phyloP scores from a whole-genome alignment of 2,888 invertebrate species.

The Agyllia agylla region DNA sequence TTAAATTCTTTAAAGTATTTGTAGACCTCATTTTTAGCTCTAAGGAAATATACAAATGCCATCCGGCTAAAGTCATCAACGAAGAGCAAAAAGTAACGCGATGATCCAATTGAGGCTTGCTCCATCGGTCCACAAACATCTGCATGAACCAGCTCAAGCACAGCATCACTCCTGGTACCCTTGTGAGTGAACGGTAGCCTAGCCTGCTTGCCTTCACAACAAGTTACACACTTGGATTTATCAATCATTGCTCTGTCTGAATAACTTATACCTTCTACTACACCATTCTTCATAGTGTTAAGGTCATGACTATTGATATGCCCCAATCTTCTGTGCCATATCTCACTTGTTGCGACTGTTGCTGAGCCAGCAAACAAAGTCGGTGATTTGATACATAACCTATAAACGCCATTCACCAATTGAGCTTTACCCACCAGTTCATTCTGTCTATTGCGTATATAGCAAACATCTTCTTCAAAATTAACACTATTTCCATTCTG shows the following conservation, averaged over 20 bases:
- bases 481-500: not conserved
- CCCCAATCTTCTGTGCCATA: not conserved
- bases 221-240: too few species aligned
- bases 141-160: slow-evolving; percentile 29
- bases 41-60: slow-evolving; percentile 38
- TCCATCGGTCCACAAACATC: slow-evolving; percentile 11
- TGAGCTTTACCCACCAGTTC: not conserved
- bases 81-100: slow-evolving; percentile 46
- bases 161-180: not conserved
- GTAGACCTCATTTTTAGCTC: slow-evolving; percentile 1
- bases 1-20: slow-evolving; percentile 4
- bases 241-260: not conserved
- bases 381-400: not conserved
- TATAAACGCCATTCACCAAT: not conserved
- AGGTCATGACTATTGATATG: not conserved
- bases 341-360: not conserved
- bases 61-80: slow-evolving; percentile 61
- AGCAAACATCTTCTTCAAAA: not conserved
- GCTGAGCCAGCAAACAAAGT: not conserved
- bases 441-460: not conserved
- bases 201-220: not conserved
- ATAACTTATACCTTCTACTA: not conserved
- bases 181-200: not conserved
- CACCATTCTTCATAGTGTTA: not conserved
- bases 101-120: not conserved